These are phyloP conservation scores for Terrapene triunguis DNA, from an alignment of 2,113 vertebrate genomes.

Conservation along the genomic window DNA sequence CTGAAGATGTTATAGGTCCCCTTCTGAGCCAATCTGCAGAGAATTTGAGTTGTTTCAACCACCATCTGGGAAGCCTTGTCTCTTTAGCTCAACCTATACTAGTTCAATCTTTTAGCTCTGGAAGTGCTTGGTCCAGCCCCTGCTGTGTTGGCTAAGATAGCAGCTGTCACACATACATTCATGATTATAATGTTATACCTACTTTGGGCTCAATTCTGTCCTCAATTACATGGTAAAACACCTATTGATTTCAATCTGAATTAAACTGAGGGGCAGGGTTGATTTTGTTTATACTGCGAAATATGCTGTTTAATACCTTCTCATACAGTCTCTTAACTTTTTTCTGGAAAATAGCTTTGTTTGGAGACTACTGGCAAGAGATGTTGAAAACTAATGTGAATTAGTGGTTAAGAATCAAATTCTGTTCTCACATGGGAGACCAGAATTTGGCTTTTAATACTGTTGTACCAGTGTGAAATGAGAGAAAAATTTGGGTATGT, in stretches of 20 bases:
- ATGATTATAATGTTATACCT: no score
- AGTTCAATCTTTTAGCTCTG: neutral
- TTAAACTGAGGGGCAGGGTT: neutral
- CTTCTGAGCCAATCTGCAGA: neutral
- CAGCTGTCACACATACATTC: neutral
- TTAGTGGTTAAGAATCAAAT: neutral
- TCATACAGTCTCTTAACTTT: neutral
- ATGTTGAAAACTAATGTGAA: neutral
- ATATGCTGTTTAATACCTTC: neutral
- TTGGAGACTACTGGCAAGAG: neutral
- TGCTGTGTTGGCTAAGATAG: neutral
- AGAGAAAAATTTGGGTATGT: neutral
- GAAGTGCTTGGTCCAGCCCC: neutral
- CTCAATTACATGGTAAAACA: neutral
- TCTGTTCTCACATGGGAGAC: neutral
- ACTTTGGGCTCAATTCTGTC: neutral
- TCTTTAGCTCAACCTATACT: neutral
- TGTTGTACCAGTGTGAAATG: neutral
- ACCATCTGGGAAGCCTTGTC: neutral
- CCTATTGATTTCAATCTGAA: neutral
- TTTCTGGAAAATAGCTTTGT: neutral
- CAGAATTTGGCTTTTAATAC: conserved; percentile 10
- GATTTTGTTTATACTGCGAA: neutral
- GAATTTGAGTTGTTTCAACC: neutral
- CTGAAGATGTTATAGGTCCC: neutral